Percentiles rank a stretch among this genome's conserved stretches.
Conservation (phyloP, 2,888 invertebrate species). For the Acleris emargana region DNA sequence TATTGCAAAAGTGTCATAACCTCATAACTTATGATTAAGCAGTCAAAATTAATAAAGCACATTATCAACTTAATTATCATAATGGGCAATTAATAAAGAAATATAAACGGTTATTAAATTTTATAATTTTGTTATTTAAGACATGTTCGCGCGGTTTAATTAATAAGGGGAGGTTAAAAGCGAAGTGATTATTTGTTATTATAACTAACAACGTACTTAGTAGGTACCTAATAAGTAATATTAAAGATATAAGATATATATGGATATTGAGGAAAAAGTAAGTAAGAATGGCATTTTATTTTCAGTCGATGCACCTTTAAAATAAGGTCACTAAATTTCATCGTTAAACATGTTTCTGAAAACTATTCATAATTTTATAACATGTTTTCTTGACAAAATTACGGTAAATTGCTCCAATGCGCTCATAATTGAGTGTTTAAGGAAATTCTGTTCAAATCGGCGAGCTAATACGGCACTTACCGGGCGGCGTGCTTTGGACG, state of each 20-base stretch:
- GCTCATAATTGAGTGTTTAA: conserved; percentile 26
- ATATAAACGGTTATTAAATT: conserved; percentile 40
- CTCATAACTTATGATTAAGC: conserved; percentile 17
- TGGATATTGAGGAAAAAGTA: too few relatives aligned
- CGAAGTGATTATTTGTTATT: background rate
- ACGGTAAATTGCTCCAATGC: conserved; percentile 19
- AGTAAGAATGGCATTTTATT: too few relatives aligned
- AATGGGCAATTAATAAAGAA: conserved; percentile 47
- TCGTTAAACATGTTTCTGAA: too few relatives aligned
- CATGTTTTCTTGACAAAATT: conserved; percentile 19
- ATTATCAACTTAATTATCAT: conserved; percentile 40
- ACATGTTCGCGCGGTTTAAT: background rate
- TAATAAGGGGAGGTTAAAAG: background rate
- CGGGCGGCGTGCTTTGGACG: conserved; percentile 9
- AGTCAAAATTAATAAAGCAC: conserved; percentile 14
- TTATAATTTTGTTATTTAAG: conserved; percentile 1
- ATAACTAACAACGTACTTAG: background rate
- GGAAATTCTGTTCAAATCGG: conserved; percentile 19
- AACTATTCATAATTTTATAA: conserved; percentile 6
- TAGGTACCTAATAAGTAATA: too few relatives aligned
- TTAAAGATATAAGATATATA: too few relatives aligned
- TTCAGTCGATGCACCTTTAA: background rate
- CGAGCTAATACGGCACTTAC: conserved; percentile 26
- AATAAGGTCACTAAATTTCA: background rate
- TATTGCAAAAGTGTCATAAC: conserved; percentile 1